phyloP scores from a whole-genome alignment of 2,113 vertebrate genomes.

The Smithornis capensis region DNA sequence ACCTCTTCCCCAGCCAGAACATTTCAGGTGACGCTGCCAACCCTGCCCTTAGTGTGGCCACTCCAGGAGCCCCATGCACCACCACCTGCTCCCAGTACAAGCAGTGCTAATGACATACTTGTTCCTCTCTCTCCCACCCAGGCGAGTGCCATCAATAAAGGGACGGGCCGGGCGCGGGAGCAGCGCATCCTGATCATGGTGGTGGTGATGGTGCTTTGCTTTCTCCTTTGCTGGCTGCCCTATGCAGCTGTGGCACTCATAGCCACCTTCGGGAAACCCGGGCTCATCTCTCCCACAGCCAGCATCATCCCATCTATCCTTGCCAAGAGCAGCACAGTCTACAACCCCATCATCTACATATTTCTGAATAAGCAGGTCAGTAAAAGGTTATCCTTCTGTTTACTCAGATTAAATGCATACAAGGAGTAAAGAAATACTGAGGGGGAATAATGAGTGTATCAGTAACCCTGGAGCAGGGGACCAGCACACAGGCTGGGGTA shows the following conservation, averaged over 20 bases:
- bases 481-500: neutral
- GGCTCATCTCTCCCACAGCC: slow-evolving; percentile 67
- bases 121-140: neutral
- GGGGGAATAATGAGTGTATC: neutral
- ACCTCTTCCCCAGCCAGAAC: neutral
- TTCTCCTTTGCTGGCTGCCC: slow-evolving; percentile 81
- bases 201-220: slow-evolving; percentile 76
- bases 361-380: slow-evolving; percentile 83
- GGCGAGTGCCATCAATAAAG: slow-evolving; percentile 38
- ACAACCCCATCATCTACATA: slow-evolving; percentile 79
- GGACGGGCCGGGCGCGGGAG: slow-evolving; percentile 46
- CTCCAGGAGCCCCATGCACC: neutral
- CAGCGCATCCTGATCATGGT: slow-evolving; percentile 75
- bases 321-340: slow-evolving; percentile 78
- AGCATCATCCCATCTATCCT: slow-evolving; percentile 77
- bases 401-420: neutral
- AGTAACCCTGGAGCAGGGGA: neutral
- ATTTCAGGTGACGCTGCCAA: neutral
- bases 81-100: neutral
- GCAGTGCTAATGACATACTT: neutral
- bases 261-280: slow-evolving; percentile 72
- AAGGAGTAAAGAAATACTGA: neutral
- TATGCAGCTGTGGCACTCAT: slow-evolving; percentile 74
- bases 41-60: neutral
- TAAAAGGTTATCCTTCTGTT: neutral